Conservation (phyloP, 1,140 invertebrate species). For the Solenopsis invicta region DNA sequence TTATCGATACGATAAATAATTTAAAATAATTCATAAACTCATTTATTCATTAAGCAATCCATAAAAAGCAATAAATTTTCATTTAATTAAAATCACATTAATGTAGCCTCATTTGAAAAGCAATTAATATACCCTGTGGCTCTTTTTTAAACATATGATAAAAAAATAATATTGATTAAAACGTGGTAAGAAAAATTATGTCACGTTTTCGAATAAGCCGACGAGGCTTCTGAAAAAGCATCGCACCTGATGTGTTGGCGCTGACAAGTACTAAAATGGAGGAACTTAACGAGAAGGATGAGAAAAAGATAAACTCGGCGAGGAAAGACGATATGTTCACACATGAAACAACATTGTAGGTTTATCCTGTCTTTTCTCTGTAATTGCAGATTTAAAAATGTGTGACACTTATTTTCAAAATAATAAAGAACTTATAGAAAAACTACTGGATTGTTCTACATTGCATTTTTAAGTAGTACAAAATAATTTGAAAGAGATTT, state of each 20-base stretch:
- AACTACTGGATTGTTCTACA: no score
- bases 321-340: neutral
- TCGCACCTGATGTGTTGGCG: neutral
- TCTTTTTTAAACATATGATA: neutral
- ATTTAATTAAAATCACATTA: constrained; percentile 10
- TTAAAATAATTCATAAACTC: neutral
- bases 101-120: neutral
- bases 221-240: neutral
- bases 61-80: neutral
- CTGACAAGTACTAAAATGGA: constrained; percentile 12
- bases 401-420: no score
- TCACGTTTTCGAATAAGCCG: neutral
- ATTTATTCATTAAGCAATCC: neutral
- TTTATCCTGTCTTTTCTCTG: neutral
- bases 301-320: neutral
- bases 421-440: no score
- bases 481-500: no score
- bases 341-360: neutral
- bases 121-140: neutral
- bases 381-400: neutral
- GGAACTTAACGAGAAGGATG: constrained; percentile 5
- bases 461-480: no score
- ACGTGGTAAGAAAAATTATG: constrained; percentile 21
- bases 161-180: neutral
- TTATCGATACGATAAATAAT: neutral